Evolutionary conservation across 2,888 invertebrate species (phyloP), one percentile per base, ranked within the genome.

Genomic region (Microplitis manilae): DNA sequence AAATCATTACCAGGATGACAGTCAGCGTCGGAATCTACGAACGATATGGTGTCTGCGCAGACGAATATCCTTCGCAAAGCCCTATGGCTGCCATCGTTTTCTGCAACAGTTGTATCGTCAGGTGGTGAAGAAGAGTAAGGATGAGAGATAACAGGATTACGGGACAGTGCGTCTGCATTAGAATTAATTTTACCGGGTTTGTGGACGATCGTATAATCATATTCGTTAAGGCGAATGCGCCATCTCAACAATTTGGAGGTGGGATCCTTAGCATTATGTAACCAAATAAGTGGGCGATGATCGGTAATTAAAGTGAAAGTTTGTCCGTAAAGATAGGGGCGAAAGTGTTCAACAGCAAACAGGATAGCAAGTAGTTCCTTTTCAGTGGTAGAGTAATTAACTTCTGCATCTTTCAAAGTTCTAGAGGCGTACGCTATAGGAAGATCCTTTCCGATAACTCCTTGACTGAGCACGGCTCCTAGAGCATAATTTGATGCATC

Each of bases 281-380:
- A 60, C 65, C 73, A 73, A 2, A 73, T 1, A 20, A 73, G 73
- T 30, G 73, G 64, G n/a, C 65, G 38, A 20, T 78, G 77, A 9
- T 78, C 75, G 5, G 71, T 75, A 9, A 75, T 67, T 0, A 77
- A 40, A 2, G 71, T 77, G 13, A 77, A 77, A 8, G 20, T 40
- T 2, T 71, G 67, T 2, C 74, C 77, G 15, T 77, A 77, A 0
- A 74, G 20, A 20, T 75, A 77, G 0, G 72, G 77, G n/a, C 72
- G 30, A 41, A 78, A 75, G 9, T 78, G 68, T 13, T 30, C 41
- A 8, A 75, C 72, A 4, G 72, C 77, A 50, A 72, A 78, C 9
- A 78, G 50, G 1, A 78, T 78, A 0, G 75, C 75, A 0, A 72
- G 39, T 38, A 72, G 15, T 41, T 77, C 77, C 6, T 74, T 77